Conservation (phyloP, 2,888 invertebrate species). For the Drosophila emarginata region DNA sequence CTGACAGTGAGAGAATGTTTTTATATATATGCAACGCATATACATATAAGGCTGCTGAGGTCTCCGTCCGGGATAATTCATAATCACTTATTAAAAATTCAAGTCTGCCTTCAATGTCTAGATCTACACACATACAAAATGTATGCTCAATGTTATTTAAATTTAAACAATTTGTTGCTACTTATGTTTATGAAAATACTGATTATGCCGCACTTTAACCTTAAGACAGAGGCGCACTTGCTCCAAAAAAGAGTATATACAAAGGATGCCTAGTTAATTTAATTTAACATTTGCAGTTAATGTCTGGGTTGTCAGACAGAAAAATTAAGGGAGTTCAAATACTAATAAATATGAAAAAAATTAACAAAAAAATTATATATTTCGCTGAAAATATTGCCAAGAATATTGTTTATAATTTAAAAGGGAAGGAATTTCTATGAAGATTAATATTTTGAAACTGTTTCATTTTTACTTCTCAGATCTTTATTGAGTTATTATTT, state of each 20-base stretch:
- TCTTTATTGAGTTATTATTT: too few species aligned
- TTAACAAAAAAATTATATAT: not conserved
- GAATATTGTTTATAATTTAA: not conserved
- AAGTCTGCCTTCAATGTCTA: not conserved
- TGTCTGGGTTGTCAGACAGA: too few species aligned
- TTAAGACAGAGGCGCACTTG: slow-evolving; percentile 13
- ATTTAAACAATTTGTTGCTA: slow-evolving; percentile 36
- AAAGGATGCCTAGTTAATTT: too few species aligned
- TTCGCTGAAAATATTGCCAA: not conserved
- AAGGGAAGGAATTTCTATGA: not conserved
- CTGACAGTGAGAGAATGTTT: not conserved
- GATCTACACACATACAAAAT: not conserved
- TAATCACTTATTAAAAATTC: not conserved
- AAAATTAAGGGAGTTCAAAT: not conserved
- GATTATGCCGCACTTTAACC: slow-evolving; percentile 62
- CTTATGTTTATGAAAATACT: slow-evolving; percentile 49
- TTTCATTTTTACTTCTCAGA: not conserved
- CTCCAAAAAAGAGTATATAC: too few species aligned
- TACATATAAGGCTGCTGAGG: too few species aligned
- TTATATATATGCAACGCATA: too few species aligned
- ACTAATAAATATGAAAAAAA: too few species aligned
- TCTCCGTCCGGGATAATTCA: not conserved
- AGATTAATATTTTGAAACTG: not conserved
- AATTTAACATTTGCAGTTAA: too few species aligned
- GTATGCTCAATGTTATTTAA: slow-evolving; percentile 51